A percentile compares a stretch with the other conserved stretches of the same genome.
Conservation (phyloP, 2,888 invertebrate species). For the Nasonia oneida region DNA sequence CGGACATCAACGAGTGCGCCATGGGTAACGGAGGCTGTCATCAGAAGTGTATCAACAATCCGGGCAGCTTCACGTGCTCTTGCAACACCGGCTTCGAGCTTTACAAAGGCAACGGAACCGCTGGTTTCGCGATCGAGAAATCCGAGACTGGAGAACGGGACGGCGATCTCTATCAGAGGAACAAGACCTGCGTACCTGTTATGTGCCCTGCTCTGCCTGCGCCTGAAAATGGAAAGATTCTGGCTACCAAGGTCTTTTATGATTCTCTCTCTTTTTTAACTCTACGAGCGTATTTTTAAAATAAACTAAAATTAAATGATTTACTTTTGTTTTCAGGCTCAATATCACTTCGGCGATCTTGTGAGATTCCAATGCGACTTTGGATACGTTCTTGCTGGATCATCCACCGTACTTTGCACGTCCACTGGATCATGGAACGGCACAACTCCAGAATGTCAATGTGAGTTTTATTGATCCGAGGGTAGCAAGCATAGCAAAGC, state of each 20-base stretch:
- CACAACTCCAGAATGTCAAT: conserved; percentile 94
- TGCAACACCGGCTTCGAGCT: conserved; percentile 96
- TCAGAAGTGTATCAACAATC: conserved; percentile 94
- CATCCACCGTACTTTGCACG: conserved; percentile 91
- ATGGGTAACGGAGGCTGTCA: conserved; percentile 94
- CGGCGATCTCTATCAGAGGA: conserved; percentile 92
- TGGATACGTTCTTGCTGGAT: conserved; percentile 95
- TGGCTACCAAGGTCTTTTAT: conserved; percentile 85
- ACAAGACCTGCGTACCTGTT: conserved; percentile 96
- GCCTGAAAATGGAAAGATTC: conserved; percentile 92
- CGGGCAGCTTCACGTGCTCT: conserved; percentile 92
- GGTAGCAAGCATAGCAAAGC: background rate
- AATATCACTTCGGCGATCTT: conserved; percentile 94
- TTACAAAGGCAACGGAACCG: conserved; percentile 92
- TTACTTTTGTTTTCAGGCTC: conserved; percentile 77
- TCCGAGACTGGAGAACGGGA: conserved; percentile 93
- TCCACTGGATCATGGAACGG: conserved; percentile 97
- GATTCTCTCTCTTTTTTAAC: conserved; percentile 45
- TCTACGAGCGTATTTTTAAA: background rate
- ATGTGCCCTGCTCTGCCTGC: conserved; percentile 90
- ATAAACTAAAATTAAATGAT: conserved; percentile 25
- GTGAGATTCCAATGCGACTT: conserved; percentile 96
- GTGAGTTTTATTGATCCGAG: conserved; percentile 82
- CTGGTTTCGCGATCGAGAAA: conserved; percentile 89
- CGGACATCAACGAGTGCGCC: conserved; percentile 93